Evolutionary conservation across 2,113 vertebrate genomes (phyloP).

Genomic region (Colius striatus): DNA sequence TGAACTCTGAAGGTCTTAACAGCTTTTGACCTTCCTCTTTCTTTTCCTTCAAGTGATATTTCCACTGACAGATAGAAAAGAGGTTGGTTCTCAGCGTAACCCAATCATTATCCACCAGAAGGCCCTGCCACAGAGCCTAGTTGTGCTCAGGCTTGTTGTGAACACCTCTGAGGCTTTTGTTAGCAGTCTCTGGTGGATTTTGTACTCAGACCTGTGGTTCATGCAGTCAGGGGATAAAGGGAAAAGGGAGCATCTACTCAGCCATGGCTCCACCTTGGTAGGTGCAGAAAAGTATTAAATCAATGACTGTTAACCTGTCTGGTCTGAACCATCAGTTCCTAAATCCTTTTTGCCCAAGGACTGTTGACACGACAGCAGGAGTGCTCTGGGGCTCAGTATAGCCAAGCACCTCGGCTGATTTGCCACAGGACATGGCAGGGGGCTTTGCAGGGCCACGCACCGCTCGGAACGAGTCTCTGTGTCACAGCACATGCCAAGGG

Average conservation of each 20-base stretch:
- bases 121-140: neutral
- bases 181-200: neutral
- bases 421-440: neutral
- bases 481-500: neutral
- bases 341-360: neutral
- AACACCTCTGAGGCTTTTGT: neutral
- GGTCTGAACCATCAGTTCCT: neutral
- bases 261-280: neutral
- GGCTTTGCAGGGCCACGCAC: neutral
- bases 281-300: neutral
- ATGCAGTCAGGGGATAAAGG: neutral
- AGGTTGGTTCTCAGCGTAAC: neutral
- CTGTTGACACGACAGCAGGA: neutral
- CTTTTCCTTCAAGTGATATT: neutral
- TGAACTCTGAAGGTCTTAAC: neutral
- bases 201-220: neutral
- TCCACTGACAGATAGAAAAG: neutral
- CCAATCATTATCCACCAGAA: neutral
- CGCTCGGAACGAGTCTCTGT: neutral
- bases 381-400: neutral
- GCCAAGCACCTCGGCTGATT: fast-evolving
- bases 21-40: neutral
- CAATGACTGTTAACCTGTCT: neutral
- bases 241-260: neutral
- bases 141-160: neutral